Base-by-base conservation (phyloP, 2,888 invertebrate genomes). In the Plebejus anna region DNA sequence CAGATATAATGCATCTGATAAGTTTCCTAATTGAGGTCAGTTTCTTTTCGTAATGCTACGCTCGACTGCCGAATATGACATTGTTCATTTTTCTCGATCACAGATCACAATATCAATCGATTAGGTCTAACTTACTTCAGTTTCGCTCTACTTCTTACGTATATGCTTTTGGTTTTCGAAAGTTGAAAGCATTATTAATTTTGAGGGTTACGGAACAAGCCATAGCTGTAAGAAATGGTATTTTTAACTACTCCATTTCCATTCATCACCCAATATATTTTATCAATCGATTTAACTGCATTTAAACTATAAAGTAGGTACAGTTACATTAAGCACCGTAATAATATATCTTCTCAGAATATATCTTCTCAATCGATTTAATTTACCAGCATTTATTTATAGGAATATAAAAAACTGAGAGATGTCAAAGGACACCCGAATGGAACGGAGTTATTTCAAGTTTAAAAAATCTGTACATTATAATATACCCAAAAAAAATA, bases 1-100 rank as follows among this genome's bases (percentile, higher is more conserved):
- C n/a, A 51, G 61, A 66, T 76, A 51, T 55, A 76, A 76, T 51
- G 42, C 73, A 57, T 38, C 42, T 76, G 61, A 76, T 72, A 61
- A 47, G 61, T 72, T 76, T 76, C 72, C 70, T 72, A 76, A 76
- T 76, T 61, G 76, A 72, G 72, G 76, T 76, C 76, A 72, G 72
- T 71, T 76, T 22, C 70, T 36, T 71, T 71, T 76, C 42, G 72
- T 72, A 59, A 76, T 7, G 72, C 72, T 59, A 57, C 72, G 72
- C 76, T 72, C 76, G 59, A 61, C 28, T 72, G 32, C 55, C 70
- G 57, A n/a, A 76, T 72, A 76, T 72, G 76, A 72, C 76, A 72
- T 72, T 72, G 71, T 71, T 76, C 36, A 55, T 71, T 76, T 76
- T 38, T 76, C n/a, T 76, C 32, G 72, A 72, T 47, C 72, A 28